Percentiles rank a stretch among this genome's conserved stretches.
These are phyloP conservation scores for Crossaster papposus DNA, from an alignment of 53 echinoderm and acorn worm species.

Conservation along the genomic window DNA sequence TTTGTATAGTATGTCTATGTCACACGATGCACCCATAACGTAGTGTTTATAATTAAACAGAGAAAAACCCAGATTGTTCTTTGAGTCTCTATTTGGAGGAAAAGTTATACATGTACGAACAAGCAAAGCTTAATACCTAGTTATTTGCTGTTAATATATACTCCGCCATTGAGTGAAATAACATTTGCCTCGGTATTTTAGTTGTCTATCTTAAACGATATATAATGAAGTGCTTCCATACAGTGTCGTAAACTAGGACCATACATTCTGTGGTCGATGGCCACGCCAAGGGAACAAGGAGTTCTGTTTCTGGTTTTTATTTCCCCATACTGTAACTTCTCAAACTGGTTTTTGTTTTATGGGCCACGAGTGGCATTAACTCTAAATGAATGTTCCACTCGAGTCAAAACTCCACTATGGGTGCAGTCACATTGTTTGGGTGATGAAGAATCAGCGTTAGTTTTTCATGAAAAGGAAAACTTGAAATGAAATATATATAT, in stretches of 20 bases:
- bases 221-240: slow-evolving; percentile 59
- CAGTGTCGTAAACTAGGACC: slow-evolving; percentile 38
- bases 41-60: slow-evolving; percentile 49
- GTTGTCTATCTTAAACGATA: slow-evolving; percentile 39
- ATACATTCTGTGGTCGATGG: slow-evolving; percentile 29
- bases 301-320: slow-evolving; percentile 44
- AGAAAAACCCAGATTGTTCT: slow-evolving; percentile 31
- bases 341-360: not conserved
- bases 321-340: not conserved
- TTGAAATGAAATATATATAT: slow-evolving; percentile 26
- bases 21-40: slow-evolving; percentile 56
- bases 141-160: slow-evolving; percentile 1
- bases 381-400: not conserved
- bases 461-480: not conserved
- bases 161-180: slow-evolving; percentile 29
- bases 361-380: not conserved
- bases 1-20: slow-evolving; percentile 55
- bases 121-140: slow-evolving; percentile 14
- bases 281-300: slow-evolving; percentile 46
- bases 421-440: not conserved
- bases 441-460: not conserved
- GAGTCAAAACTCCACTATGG: not conserved
- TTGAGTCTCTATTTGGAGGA: slow-evolving; percentile 45
- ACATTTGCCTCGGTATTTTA: slow-evolving; percentile 40
- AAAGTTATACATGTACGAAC: slow-evolving; percentile 37